phyloP scores from a whole-genome alignment of 2,113 vertebrate genomes.

The Leptocoma aspasia region DNA sequence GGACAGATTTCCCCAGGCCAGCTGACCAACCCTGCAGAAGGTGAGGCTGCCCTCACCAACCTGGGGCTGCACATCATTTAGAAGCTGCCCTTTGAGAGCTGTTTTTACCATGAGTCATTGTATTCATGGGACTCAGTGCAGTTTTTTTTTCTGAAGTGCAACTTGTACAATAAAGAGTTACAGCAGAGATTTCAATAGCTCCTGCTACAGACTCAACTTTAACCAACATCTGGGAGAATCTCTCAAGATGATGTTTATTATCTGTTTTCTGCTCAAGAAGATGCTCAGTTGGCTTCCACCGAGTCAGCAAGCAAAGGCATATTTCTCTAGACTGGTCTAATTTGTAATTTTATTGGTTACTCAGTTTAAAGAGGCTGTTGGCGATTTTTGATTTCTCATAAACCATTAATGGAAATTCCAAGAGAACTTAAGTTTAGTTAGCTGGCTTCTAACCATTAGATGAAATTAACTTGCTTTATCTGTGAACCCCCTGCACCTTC shows the following conservation, averaged over 20 bases:
- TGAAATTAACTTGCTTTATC: background rate
- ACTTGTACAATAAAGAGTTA: background rate
- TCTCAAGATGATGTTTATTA: background rate
- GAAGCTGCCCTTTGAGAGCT: background rate
- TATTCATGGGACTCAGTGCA: background rate
- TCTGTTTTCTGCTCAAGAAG: background rate
- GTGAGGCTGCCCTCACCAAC: background rate
- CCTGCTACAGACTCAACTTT: background rate
- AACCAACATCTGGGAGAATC: background rate
- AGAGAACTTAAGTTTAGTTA: background rate
- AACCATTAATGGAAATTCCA: background rate
- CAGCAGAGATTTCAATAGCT: background rate
- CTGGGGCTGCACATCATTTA: background rate
- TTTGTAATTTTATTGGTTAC: background rate
- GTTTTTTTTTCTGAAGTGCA: background rate
- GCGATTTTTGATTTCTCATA: background rate
- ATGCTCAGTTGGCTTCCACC: background rate
- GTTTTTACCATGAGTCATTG: background rate
- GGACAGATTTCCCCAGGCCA: background rate
- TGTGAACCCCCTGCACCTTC: background rate
- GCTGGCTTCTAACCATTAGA: background rate
- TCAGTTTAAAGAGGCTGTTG: background rate
- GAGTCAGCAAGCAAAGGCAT: background rate
- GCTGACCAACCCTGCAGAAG: rapidly evolving
- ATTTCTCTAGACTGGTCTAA: background rate